Conservation (phyloP, 2,797 vertebrate genomes). For the Spinus olivaceus region DNA sequence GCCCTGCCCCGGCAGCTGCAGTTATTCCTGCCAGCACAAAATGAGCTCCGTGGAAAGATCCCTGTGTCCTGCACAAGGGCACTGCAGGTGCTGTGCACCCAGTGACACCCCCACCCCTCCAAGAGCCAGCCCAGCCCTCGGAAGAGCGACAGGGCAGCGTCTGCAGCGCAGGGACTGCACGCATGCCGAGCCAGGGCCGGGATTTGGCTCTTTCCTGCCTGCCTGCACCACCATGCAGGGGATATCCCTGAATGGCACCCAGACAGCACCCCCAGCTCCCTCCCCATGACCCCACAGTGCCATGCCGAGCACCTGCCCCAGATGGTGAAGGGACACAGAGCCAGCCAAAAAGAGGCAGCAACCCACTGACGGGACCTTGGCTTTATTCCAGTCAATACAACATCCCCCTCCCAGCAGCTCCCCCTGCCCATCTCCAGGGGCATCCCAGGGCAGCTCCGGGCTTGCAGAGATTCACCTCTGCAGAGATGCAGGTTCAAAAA, state of each 20-base stretch:
- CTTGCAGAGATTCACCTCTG: neutral
- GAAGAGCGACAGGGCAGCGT: neutral
- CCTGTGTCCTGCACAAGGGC: neutral
- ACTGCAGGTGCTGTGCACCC: neutral
- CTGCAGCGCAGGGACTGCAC: neutral
- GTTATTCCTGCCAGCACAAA: neutral
- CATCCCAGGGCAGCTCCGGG: neutral
- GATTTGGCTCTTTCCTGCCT: neutral
- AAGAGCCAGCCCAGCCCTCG: neutral
- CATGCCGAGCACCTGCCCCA: fast-evolving
- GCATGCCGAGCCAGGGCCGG: too few relatives aligned
- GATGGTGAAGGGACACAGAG: neutral
- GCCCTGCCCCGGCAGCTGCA: neutral
- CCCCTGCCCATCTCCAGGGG: neutral
- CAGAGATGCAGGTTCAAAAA: neutral
- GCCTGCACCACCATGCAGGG: fast-evolving
- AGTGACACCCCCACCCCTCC: fast-evolving
- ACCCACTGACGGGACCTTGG: neutral
- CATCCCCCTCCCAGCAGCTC: neutral
- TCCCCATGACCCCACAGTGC: neutral
- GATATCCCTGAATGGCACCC: neutral
- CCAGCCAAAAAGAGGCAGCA: neutral
- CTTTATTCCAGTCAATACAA: conserved; percentile 41
- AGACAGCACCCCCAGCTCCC: neutral
- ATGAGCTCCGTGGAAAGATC: neutral